These are phyloP conservation scores for Troides helena DNA, from an alignment of 2,888 invertebrate species.

Conservation along the genomic window DNA sequence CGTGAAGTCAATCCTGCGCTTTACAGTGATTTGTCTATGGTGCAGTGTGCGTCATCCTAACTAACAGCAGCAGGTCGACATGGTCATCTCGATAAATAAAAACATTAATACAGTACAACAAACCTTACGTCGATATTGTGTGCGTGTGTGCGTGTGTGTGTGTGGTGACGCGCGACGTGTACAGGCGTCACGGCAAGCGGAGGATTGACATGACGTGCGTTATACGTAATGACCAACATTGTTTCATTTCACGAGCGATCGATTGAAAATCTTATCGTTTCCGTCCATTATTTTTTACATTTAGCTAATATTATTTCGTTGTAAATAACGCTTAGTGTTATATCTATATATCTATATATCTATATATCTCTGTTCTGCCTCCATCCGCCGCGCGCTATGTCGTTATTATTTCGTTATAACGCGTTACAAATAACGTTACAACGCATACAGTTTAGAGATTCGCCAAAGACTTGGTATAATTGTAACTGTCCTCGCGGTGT, in stretches of 20 bases:
- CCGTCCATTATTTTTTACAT: conserved; percentile 69
- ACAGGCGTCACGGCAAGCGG: background rate
- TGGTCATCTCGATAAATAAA: too few species aligned
- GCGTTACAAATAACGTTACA: conserved; percentile 42
- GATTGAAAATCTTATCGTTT: conserved; percentile 72
- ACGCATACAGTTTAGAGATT: conserved; percentile 76
- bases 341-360: too few species aligned
- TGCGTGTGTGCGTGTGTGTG: background rate
- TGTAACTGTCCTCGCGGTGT: conserved; percentile 49
- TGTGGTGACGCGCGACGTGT: background rate
- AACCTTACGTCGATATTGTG: conserved; percentile 7
- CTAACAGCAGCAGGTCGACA: too few species aligned
- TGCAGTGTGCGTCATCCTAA: too few species aligned
- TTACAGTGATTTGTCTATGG: too few species aligned
- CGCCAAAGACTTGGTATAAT: conserved; percentile 69
- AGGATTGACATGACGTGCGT: background rate
- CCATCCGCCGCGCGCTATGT: background rate
- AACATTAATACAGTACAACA: too few species aligned
- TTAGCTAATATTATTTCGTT: conserved; percentile 50
- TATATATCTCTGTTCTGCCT: too few species aligned
- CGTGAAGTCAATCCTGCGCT: too few species aligned
- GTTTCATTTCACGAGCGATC: conserved; percentile 32
- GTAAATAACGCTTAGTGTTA: conserved; percentile 48
- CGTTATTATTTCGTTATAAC: conserved; percentile 41
- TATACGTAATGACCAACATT: background rate